phyloP scores from a whole-genome alignment of 2,113 vertebrate species.

The Colossoma macropomum region DNA sequence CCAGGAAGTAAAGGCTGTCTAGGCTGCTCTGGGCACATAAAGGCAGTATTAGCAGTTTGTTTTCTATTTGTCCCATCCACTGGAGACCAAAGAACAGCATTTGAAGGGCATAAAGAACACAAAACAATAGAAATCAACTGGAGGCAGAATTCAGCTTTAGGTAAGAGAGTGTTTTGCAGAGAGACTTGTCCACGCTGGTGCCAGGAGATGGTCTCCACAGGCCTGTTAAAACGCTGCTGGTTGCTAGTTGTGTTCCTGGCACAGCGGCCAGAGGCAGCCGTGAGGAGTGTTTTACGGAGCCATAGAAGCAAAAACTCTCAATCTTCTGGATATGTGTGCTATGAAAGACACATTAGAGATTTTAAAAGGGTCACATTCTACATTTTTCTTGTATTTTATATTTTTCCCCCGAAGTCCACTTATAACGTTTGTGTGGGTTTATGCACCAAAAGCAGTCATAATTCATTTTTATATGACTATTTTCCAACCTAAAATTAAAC shows the following conservation, averaged over 20 bases:
- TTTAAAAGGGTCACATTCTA: background rate
- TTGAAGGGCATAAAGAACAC: background rate
- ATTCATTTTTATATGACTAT: background rate
- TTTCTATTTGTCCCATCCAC: constrained; percentile 13
- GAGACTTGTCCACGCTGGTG: constrained; percentile 11
- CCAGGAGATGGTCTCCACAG: constrained; percentile 40
- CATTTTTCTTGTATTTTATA: background rate
- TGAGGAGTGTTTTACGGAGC: constrained; percentile 15
- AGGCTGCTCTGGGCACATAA: constrained; percentile 19
- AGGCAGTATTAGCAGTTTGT: background rate
- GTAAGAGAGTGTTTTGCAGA: constrained; percentile 17
- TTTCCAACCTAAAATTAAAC: background rate
- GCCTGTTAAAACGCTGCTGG: constrained; percentile 42
- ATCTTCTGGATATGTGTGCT: constrained; percentile 9
- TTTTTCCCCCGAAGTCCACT: background rate
- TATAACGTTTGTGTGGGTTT: background rate
- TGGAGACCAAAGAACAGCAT: constrained; percentile 19
- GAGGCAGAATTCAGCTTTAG: constrained; percentile 19
- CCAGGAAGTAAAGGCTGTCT: constrained; percentile 9
- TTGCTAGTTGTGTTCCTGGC: constrained; percentile 11
- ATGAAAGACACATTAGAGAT: background rate
- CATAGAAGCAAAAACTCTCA: background rate
- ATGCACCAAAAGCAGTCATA: background rate
- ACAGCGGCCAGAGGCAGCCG: constrained; percentile 5
- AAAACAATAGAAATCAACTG: constrained; percentile 39